Evolutionary conservation across 2,797 vertebrate genomes (phyloP).

Genomic region (Paramormyrops hopkinsi): DNA sequence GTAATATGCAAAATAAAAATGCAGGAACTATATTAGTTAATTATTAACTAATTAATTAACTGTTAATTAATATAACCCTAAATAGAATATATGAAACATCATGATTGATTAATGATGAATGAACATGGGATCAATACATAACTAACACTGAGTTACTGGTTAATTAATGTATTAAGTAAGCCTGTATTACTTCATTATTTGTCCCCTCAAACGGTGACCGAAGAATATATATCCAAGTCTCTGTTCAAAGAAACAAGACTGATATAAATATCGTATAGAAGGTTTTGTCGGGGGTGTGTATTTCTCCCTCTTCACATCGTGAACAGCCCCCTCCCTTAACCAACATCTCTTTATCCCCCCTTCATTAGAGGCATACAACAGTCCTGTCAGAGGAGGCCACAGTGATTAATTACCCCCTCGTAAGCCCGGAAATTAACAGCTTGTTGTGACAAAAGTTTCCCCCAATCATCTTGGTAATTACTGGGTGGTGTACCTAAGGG

Average conservation of each 20-base stretch:
- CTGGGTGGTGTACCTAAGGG: conserved; percentile 27
- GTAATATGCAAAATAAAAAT: neutral
- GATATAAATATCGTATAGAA: neutral
- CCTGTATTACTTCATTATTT: neutral
- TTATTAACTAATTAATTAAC: neutral
- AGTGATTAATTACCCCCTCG: conserved; percentile 60
- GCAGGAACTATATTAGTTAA: neutral
- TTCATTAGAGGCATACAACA: conserved; percentile 23
- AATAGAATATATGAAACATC: neutral
- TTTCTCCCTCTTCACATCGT: neutral
- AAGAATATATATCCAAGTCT: neutral
- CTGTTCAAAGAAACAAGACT: neutral
- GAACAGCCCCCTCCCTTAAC: conserved; percentile 6
- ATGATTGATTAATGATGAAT: neutral
- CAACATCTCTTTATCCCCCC: conserved; percentile 27
- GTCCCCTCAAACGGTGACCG: neutral
- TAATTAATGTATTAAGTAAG: neutral
- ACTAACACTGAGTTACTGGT: neutral
- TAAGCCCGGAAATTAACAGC: conserved; percentile 52
- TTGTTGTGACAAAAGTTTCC: conserved; percentile 54
- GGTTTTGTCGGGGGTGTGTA: neutral
- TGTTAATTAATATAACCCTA: neutral
- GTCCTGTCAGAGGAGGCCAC: conserved; percentile 41
- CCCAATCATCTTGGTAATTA: conserved; percentile 55
- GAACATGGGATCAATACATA: neutral